Evolutionary conservation across 2,888 invertebrate genomes (phyloP), one percentile per base, ranked within the genome.

Genomic region (Clusia tigrina): DNA sequence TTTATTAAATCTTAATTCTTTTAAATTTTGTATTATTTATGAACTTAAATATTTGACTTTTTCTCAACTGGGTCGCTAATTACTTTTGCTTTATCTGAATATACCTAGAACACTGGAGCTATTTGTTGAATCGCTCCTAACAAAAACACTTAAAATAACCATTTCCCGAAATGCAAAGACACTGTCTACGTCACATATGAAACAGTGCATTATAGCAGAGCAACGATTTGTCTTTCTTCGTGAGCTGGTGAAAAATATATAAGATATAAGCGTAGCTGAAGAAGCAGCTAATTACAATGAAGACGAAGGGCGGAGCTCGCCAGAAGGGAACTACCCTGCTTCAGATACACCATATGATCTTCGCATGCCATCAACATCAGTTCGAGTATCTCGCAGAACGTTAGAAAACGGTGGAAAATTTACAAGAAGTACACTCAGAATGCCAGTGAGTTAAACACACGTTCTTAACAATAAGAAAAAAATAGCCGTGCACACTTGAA

Each of bases 151-250:
- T 86, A 90, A 92, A 79, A 93, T 95, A 71, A 96, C 97, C 1
- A 87, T 89, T 79, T 88, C 91, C 59, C 89, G 93, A 74, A 95
- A 94, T 86, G 96, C 97, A 18, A 95, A 95, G 85, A 98, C 97
- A 0, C 86, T 98, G 42, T 95, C 95, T 74, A 93, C 96, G 48
- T 92, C 94, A 54, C 98, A 98, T 80, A 92, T 98, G 90, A 97
- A 97, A 84, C 96, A 96, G 77, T 96, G 96, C 79, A 96, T 98
- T 72, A 86, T 94, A 74, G 90, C 92, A 0, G 96, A 97, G 82
- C 91, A 90, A 71, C 88, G 95, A 63, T 97, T 97, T 82, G 95
- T 96, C 83, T 98, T 98, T 85, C 85, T 98, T 23, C 90, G 92
- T 77, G 96, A 97, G 81, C 86, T 97, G 80, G 94, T 95, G 0